These are phyloP conservation scores for Metacarcinus magister DNA, from an alignment of 2,888 invertebrate genomes.

Conservation along the genomic window DNA sequence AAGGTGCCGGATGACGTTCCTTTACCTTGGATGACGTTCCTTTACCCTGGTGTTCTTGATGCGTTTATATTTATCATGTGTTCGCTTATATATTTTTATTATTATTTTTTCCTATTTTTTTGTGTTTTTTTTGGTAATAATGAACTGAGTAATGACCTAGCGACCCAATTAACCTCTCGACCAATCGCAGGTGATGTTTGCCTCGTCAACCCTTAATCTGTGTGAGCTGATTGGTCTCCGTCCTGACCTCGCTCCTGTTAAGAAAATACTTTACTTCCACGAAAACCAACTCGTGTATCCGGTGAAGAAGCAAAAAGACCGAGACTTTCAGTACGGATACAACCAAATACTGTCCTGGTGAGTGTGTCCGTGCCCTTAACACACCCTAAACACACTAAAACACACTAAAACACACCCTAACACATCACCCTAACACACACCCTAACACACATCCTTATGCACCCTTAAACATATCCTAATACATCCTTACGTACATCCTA, in stretches of 20 bases:
- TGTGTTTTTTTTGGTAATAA: too few relatives aligned
- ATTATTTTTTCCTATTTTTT: neutral
- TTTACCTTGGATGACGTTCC: too few relatives aligned
- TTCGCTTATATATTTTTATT: too few relatives aligned
- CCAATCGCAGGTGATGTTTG: conserved; percentile 86
- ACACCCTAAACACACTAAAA: too few relatives aligned
- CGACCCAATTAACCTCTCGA: too few relatives aligned
- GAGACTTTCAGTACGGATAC: conserved; percentile 91
- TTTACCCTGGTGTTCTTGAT: too few relatives aligned
- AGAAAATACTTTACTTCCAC: conserved; percentile 91
- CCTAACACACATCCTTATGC: too few relatives aligned
- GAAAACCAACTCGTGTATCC: conserved; percentile 92
- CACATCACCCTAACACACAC: too few relatives aligned
- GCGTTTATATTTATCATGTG: too few relatives aligned
- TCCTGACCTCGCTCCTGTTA: conserved; percentile 87
- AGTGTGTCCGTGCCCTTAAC: neutral
- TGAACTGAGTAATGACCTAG: too few relatives aligned
- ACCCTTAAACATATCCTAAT: neutral
- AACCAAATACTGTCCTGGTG: conserved; percentile 90
- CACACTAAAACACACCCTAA: too few relatives aligned
- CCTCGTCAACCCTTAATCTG: conserved; percentile 89
- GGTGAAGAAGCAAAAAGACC: conserved; percentile 87
- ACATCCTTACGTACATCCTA: neutral
- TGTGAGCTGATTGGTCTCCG: conserved; percentile 89
- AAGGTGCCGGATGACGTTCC: conserved; percentile 55